Evolutionary conservation across 1,140 invertebrate species (phyloP), one percentile per base, ranked within the genome.

Genomic region (Pseudomyrmex concolor): DNA sequence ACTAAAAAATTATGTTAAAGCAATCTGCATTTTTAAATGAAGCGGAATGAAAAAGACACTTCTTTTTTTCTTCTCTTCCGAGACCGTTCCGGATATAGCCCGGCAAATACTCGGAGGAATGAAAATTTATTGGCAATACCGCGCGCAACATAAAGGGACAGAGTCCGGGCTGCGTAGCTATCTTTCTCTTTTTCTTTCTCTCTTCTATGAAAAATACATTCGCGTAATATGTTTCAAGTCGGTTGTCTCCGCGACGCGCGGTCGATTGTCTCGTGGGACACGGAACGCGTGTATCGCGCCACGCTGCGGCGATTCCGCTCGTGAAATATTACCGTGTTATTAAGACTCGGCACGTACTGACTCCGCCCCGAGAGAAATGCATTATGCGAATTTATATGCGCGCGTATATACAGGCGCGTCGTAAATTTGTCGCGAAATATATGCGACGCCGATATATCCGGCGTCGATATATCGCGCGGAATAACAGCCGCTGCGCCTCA

Each of bases 91-190:
- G 50, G 60, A 81, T 81, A 50, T 60, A 34, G 57, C 60, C 45
- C 67, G 70, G 73, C 72, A 85, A 88, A 88, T 85, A 59, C 84
- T 78, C 60, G 76, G 15, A 45, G 62, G 22, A 84, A 84, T 87
- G 83, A 76, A 71, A 84, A 88, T 84, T 84, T 88, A 88, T 88
- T 76, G 86, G 66, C 76, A 84, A 85, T 85, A 85, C 68, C 60
- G 34, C 50, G 80, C 34, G 34, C 34, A 34, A 70, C 78, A 81
- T 12, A 25, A 5, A 7, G 13, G 57, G 57, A 57, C 55, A 17
- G 19, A 17, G 54, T 34, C 12, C 5, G 15, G 2, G 7, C 45
- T 13, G 1, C 34, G 34, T 34, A 34, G 5, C 34, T 34, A 34
- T 34, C 34, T 34, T 7, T 34, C 34, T 34, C 5, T 34, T 34